Evolutionary conservation across 1,140 invertebrate species (phyloP).

Genomic region (Helicorthomorpha holstii): DNA sequence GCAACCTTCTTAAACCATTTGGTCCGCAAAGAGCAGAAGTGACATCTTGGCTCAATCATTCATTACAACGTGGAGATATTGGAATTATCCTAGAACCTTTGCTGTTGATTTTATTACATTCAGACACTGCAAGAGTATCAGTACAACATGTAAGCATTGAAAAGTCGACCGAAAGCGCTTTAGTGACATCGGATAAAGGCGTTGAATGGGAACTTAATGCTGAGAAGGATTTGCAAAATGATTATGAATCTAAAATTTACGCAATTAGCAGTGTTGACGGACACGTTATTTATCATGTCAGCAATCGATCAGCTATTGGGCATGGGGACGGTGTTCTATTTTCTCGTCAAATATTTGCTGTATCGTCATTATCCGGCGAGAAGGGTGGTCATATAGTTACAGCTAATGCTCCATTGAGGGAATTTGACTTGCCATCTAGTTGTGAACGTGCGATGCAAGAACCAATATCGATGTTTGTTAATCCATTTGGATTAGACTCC

Average conservation of each 20-base stretch:
- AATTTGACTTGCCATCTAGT: slow-evolving; percentile 33
- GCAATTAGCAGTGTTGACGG: slow-evolving; percentile 73
- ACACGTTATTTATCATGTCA: slow-evolving; percentile 68
- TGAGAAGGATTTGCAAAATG: slow-evolving; percentile 8
- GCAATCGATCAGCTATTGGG: slow-evolving; percentile 14
- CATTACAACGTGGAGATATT: slow-evolving; percentile 56
- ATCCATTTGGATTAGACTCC: slow-evolving; percentile 29
- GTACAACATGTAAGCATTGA: slow-evolving; percentile 66
- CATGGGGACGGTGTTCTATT: not conserved
- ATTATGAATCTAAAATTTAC: slow-evolving; percentile 47
- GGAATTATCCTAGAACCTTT: slow-evolving; percentile 60
- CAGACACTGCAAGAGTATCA: slow-evolving; percentile 65
- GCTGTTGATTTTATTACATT: slow-evolving; percentile 55
- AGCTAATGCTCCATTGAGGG: slow-evolving; percentile 30
- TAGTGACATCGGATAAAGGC: slow-evolving; percentile 15
- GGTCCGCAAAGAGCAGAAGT: slow-evolving; percentile 49
- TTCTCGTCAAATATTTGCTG: slow-evolving; percentile 3
- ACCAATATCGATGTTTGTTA: slow-evolving; percentile 34
- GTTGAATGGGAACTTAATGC: slow-evolving; percentile 14
- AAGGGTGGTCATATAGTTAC: slow-evolving; percentile 22
- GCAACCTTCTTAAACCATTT: slow-evolving; percentile 53
- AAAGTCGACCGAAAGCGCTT: slow-evolving; percentile 25
- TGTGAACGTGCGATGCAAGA: slow-evolving; percentile 12
- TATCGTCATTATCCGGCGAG: not conserved
- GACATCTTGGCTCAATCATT: slow-evolving; percentile 52